Conservation (phyloP, 2,113 vertebrate genomes). For the Neolamprologus sp. region DNA sequence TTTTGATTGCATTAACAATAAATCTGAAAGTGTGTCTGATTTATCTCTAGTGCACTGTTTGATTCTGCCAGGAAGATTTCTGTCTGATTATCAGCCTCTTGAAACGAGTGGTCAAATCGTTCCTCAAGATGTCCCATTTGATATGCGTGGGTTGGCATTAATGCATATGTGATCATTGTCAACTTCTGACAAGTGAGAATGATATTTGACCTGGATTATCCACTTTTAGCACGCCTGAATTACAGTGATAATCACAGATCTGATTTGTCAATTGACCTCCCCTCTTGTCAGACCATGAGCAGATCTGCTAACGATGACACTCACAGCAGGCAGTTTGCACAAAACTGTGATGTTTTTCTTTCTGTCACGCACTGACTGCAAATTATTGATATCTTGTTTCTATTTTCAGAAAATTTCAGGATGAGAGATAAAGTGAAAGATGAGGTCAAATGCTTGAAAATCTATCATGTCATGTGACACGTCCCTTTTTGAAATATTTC, state of each 20-base stretch:
- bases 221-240: conserved; percentile 4
- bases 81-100: conserved; percentile 41
- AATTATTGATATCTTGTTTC: neutral
- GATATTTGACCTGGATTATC: conserved; percentile 39
- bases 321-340: neutral
- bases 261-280: conserved; percentile 30
- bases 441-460: neutral
- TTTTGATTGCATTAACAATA: conserved; percentile 57
- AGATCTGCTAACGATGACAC: neutral
- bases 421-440: neutral
- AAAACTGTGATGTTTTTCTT: neutral
- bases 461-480: neutral
- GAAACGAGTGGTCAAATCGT: conserved; percentile 10
- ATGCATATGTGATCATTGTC: conserved; percentile 27
- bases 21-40: conserved; percentile 34
- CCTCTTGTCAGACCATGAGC: neutral
- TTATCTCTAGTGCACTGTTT: conserved; percentile 23
- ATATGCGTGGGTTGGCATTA: conserved; percentile 16
- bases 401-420: neutral
- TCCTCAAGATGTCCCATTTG: conserved; percentile 19
- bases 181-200: neutral
- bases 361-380: neutral
- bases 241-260: conserved; percentile 17
- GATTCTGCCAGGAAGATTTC: neutral
- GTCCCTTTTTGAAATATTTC: neutral